phyloP scores from a whole-genome alignment of 2,797 vertebrate species.

The Acestrorhynchus altus region DNA sequence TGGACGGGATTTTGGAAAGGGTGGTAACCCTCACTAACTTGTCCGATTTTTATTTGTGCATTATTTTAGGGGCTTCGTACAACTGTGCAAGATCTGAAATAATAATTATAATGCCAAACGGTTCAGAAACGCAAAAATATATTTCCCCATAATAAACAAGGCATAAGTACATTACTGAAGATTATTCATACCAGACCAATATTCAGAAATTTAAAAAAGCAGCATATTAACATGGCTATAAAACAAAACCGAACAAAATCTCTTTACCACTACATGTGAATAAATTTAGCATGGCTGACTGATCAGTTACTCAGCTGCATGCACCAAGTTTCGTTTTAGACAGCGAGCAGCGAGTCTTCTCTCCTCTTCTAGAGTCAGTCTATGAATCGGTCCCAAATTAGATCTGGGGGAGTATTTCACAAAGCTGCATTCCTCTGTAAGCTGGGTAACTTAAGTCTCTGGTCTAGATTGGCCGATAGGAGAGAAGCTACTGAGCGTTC shows the following conservation, averaged over 20 bases:
- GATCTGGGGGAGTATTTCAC: background rate
- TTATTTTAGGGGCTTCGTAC: no score
- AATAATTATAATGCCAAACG: background rate
- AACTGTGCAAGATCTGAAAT: background rate
- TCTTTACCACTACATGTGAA: constrained; percentile 4
- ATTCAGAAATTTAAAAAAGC: constrained; percentile 38
- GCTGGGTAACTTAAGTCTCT: background rate
- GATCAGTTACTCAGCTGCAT: background rate
- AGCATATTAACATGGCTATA: constrained; percentile 27
- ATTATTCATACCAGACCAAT: constrained; percentile 32
- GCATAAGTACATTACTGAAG: constrained; percentile 3
- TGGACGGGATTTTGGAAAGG: no score
- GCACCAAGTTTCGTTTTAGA: background rate
- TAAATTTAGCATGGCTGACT: background rate
- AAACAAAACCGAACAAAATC: constrained; percentile 46
- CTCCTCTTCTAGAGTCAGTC: background rate
- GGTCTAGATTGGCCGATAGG: background rate
- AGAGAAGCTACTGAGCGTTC: background rate
- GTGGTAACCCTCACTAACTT: no score
- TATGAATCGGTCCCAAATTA: background rate
- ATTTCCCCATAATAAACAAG: constrained; percentile 6
- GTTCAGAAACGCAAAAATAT: no score
- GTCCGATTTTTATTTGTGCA: no score
- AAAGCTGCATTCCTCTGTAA: background rate
- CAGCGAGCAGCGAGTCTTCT: background rate